phyloP scores from a whole-genome alignment of 1,140 invertebrate genomes.

The Penaeus chinensis region DNA sequence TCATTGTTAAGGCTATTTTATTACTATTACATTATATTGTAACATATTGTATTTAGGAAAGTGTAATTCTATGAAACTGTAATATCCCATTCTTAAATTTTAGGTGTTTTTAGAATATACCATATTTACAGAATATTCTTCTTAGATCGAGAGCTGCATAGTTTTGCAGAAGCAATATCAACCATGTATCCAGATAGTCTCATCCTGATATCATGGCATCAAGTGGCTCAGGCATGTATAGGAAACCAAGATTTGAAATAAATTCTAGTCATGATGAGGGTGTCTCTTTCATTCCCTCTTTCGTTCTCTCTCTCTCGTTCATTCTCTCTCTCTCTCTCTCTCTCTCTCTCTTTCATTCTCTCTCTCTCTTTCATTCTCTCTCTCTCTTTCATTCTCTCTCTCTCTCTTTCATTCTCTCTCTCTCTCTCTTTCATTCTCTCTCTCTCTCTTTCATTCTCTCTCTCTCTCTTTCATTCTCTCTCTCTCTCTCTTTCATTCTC shows the following conservation, averaged over 20 bases:
- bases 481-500: not conserved
- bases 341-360: not conserved
- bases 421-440: too few relatives aligned
- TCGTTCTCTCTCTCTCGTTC: not conserved
- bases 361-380: too few relatives aligned
- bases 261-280: not conserved
- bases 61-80: not conserved
- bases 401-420: too few relatives aligned
- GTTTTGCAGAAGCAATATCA: constrained; percentile 26
- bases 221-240: constrained; percentile 30
- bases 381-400: too few relatives aligned
- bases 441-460: too few relatives aligned
- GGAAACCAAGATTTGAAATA: not conserved
- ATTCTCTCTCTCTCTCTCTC: not conserved
- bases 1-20: not conserved
- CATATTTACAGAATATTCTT: constrained; percentile 31
- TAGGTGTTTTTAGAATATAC: not conserved
- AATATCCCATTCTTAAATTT: not conserved
- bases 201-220: constrained; percentile 28
- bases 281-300: not conserved
- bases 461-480: too few relatives aligned
- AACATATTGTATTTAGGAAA: not conserved
- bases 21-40: too few relatives aligned
- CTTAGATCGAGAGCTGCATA: constrained; percentile 29
- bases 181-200: constrained; percentile 8